phyloP scores from a whole-genome alignment of 2,113 vertebrate genomes.

The Cromileptes altivelis region DNA sequence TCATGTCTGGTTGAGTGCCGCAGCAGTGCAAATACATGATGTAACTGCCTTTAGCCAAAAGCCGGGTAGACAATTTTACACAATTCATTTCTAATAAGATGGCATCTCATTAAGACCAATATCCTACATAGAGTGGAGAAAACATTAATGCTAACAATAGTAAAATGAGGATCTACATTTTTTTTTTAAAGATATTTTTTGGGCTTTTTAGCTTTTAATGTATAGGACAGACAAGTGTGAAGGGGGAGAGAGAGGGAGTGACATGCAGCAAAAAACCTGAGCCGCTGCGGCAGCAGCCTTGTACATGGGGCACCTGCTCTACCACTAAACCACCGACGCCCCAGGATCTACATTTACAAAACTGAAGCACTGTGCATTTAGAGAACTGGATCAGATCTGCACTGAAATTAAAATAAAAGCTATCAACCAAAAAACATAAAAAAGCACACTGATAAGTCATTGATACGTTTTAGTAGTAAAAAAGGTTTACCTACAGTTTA shows the following conservation, averaged over 20 bases:
- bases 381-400: background rate
- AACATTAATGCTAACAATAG: background rate
- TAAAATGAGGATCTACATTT: slow-evolving; percentile 5
- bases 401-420: background rate
- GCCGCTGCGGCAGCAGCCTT: too few relatives aligned
- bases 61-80: background rate
- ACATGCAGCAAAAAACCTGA: too few relatives aligned
- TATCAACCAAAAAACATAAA: background rate
- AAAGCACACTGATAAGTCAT: background rate
- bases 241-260: too few relatives aligned
- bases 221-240: too few relatives aligned
- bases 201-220: too few relatives aligned
- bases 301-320: too few relatives aligned
- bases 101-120: background rate
- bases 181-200: too few relatives aligned
- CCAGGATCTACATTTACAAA: background rate
- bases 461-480: background rate
- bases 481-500: background rate
- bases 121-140: background rate
- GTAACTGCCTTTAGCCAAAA: slow-evolving; percentile 3
- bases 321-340: too few relatives aligned
- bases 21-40: background rate
- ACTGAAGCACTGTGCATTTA: background rate
- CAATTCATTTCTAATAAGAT: background rate
- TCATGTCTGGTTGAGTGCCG: background rate